Evolutionary conservation across 1,140 invertebrate species (phyloP), one percentile per base, ranked within the genome.

Genomic region (Drosophila seguyi): DNA sequence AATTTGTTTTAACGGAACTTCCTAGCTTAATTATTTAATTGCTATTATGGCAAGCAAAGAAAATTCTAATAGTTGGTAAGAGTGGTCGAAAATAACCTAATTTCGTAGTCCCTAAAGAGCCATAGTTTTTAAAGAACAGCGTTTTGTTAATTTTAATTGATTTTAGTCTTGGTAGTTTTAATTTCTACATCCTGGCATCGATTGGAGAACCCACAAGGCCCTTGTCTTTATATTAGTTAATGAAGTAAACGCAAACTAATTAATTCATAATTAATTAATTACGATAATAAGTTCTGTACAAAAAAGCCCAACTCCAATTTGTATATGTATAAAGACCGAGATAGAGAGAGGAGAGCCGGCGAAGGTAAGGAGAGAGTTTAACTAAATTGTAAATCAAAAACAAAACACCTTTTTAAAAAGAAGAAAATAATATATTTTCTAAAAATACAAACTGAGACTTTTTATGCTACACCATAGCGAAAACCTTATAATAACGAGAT

Each of bases 111-210:
- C 60, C 60, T 65, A 75, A 53, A 75, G 57, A 86, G 66, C 83
- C 79, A 75, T 86, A 86, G 82, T 66, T 84, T 77, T 42, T 25
- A 55, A 67, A 80, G 44, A 58, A 57, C 61, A 66, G 72, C 71
- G 84, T 90, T 88, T 88, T 90, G 76, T 88, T 88, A 90, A 90
- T 85, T 78, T 88, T 88, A 87, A 86, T 68, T 57, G 55, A 78
- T 84, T 84, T 55, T 88, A 88, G 85, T 90, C 78, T 67, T 84
- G 77, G 73, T 90, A 88, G 76, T 90, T 78, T 81, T 90, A 90
- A 81, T 80, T 74, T 77, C 39, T 55, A 73, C 85, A 79, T 82
- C 52, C 52, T 87, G 75, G 84, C 81, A 66, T 44, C 66, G 79
- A 73, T 84, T 84, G 76, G 79, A 76, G 61, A 55, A 66, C 20